Evolutionary conservation across 2,888 invertebrate genomes (phyloP), one percentile per base, ranked within the genome.

Genomic region (Agapostemon virescens): DNA sequence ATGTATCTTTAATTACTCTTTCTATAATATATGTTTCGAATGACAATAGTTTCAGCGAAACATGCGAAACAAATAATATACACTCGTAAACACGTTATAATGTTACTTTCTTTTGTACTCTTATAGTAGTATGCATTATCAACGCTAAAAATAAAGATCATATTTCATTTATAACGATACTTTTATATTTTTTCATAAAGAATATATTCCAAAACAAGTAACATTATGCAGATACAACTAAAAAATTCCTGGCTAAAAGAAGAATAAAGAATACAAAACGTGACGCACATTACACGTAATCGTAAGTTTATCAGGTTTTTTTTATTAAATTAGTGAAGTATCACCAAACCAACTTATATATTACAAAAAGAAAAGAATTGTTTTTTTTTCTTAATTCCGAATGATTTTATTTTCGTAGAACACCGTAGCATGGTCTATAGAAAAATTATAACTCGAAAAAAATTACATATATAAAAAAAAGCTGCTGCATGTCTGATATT

Each of bases 381-480:
- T 63, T 69, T 72, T 69, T 55, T 55, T 61, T 33, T 76, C 77
- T 83, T 85, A 77, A 82, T 83, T 84, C 86, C 76, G 79, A 87
- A 86, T 82, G 64, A 74, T 77, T 88, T 88, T 86, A 88, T 87
- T 87, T 85, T 61, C 58, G 76, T 84, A 77, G 63, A 77, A 80
- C 84, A 84, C 75, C 61, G 64, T 72, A 88, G 82, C 80, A 77
- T 58, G 81, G 72, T 81, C 84, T 88, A 84, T 86, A 79, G 77
- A 87, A 88, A 88, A 88, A 86, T 88, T 82, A 84, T 79, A 83
- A 84, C 86, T 61, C 68, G 52, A 80, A 68, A 83, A 70, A 72
- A 75, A 73, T 71, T 63, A 77, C 64, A 69, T 75, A 75, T 80
- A n/a, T n/a, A n/a, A 79, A 77, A 81, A 74, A 81, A 78, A 77